Percentiles rank a stretch among this genome's conserved stretches.
phyloP scores from a whole-genome alignment of 92 coral and sea anemone species.

The Diadumene lineata region DNA sequence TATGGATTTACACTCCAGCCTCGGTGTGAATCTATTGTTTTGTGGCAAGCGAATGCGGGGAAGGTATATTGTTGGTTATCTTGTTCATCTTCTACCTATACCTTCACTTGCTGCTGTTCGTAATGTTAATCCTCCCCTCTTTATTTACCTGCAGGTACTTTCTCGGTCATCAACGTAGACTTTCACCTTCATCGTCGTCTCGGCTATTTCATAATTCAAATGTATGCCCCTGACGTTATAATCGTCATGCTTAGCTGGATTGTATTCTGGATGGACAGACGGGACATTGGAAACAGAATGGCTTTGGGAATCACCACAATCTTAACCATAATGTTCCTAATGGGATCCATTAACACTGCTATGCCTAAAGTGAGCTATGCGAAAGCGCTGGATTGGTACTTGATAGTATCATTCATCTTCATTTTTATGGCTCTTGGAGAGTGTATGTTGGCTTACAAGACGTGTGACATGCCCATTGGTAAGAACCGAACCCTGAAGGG shows the following conservation, averaged over 20 bases:
- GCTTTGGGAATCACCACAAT: conserved; percentile 62
- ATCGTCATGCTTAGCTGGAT: conserved; percentile 57
- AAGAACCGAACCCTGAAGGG: no score
- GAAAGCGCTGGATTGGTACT: conserved; percentile 58
- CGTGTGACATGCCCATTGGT: neutral
- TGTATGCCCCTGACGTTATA: conserved; percentile 44
- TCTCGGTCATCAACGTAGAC: conserved; percentile 25
- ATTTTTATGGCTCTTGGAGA: conserved; percentile 50
- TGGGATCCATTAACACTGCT: conserved; percentile 40
- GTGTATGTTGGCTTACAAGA: conserved; percentile 30
- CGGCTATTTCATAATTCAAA: conserved; percentile 58
- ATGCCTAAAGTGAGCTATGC: conserved; percentile 59
- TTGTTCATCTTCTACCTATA: no score
- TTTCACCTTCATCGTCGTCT: conserved; percentile 52
- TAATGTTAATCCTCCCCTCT: no score
- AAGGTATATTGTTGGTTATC: no score
- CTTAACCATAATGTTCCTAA: conserved; percentile 53
- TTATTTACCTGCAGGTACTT: conserved; percentile 64
- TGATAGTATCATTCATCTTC: conserved; percentile 48
- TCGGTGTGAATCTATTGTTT: no score
- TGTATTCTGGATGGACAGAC: conserved; percentile 49
- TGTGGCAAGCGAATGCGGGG: no score
- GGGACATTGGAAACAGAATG: conserved; percentile 50
- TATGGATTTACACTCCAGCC: no score
- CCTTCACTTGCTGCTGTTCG: no score